Conservation (phyloP, 2,797 vertebrate genomes). For the Chelmon rostratus region DNA sequence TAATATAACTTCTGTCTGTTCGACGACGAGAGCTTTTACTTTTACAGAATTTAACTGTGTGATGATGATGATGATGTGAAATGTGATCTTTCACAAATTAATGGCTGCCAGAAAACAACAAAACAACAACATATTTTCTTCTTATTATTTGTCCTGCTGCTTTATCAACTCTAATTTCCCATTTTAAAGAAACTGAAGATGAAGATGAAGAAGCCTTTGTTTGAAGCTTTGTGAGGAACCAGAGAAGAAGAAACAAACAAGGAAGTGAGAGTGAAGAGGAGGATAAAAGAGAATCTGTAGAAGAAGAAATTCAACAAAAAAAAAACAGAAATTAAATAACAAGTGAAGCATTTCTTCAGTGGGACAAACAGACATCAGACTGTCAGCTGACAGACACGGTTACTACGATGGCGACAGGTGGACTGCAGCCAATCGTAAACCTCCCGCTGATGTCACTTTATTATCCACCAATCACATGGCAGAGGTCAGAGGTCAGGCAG, state of each 20-base stretch:
- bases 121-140: too few species aligned
- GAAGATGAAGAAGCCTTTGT: not conserved
- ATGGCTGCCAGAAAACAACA: not conserved
- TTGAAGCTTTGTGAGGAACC: not conserved
- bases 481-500: constrained; percentile 27
- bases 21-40: too few species aligned
- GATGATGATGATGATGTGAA: too few species aligned
- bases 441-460: constrained; percentile 13
- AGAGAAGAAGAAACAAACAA: not conserved
- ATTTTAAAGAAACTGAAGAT: not conserved
- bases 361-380: not conserved
- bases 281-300: not conserved
- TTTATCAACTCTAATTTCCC: too few species aligned
- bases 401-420: constrained; percentile 22
- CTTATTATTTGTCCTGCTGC: too few species aligned
- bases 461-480: constrained; percentile 13
- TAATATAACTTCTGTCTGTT: too few species aligned
- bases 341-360: not conserved
- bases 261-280: not conserved
- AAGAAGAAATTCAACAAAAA: not conserved
- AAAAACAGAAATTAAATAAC: too few species aligned
- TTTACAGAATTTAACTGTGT: too few species aligned
- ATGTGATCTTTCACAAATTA: not conserved
- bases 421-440: constrained; percentile 11
- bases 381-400: not conserved